Evolutionary conservation across 2,797 vertebrate genomes (phyloP), one percentile per base, ranked within the genome.

Genomic region (Sparus aurata): DNA sequence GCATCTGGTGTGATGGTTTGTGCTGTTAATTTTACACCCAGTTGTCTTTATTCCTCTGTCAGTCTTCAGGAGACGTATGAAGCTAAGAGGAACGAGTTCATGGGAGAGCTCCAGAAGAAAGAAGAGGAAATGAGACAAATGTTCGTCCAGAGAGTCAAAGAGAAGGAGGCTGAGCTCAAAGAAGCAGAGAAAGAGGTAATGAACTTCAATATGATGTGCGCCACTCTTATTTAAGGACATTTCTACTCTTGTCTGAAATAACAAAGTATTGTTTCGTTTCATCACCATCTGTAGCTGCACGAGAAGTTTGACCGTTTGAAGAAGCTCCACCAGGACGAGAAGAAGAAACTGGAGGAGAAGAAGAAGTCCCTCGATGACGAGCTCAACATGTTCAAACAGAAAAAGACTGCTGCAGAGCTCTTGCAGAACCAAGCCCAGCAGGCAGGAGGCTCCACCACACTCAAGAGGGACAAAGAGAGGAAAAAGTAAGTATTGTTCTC

Each of bases 81-180:
- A 90, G 98, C 98, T 38, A 99, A 99, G 95, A 96, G 98, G 87
- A 99, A 99, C 0, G 98, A 99, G 86, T 99, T 99, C 92, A 96
- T 99, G 92, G 98, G 98, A 7, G 98, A 99, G 82, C 94, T 99
- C 65, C 98, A 99, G 94, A 99, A 98, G 89, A 99, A 99, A 83
- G 98, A 99, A 91, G 98, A 99, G 85, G 98, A 99, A 90, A 99
- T 99, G 98, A 96, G 98, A 83, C 98, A 99, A 89, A 99, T 99
- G 98, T 99, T 99, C 72, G 98, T 99, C 84, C 98, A 98, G 89
- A 97, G 98, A 93, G 98, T 99, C 69, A 99, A 99, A 89, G 98
- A 99, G 89, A 99, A 99, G 75, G 98, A 99, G 92, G 96, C 96
- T 0, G 98, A 99, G 89, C 96, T 99, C 54, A 99, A 99, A 87